phyloP scores from a whole-genome alignment of 2,797 vertebrate species.

The Tolypeutes matacus region DNA sequence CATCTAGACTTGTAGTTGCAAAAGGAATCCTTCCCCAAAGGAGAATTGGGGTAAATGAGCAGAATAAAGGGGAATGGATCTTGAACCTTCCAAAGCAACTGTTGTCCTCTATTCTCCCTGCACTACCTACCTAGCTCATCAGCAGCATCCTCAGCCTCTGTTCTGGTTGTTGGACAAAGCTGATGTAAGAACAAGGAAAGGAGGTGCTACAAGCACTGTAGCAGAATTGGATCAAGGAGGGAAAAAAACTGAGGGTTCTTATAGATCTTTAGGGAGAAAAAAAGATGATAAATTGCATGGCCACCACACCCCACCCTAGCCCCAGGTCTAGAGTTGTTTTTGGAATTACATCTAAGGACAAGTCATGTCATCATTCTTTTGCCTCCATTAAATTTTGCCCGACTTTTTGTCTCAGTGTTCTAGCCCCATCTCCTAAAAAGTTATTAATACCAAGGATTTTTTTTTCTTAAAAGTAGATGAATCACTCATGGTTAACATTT shows the following conservation, averaged over 20 bases:
- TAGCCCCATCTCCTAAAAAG: neutral
- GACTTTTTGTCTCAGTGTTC: neutral
- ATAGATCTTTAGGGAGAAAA: neutral
- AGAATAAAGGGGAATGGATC: neutral
- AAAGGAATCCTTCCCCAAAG: neutral
- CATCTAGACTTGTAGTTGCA: neutral
- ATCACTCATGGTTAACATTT: neutral
- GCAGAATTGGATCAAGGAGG: neutral
- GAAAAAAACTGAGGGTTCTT: neutral
- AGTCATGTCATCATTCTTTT: neutral
- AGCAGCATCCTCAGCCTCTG: neutral
- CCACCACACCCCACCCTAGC: neutral
- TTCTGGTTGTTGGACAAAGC: neutral
- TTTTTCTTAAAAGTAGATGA: neutral
- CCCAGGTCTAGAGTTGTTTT: neutral
- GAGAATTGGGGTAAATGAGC: neutral
- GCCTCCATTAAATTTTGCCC: neutral
- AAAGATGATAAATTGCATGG: neutral
- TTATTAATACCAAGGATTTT: too few species aligned
- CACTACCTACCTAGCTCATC: too few species aligned
- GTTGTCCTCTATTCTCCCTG: too few species aligned
- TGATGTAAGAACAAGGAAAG: neutral
- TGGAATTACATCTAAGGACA: neutral
- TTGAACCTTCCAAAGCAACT: neutral
- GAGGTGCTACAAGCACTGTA: neutral